Evolutionary conservation across 2,797 vertebrate genomes (phyloP), one percentile per base, ranked within the genome.

Genomic region (Cyprinella venusta): DNA sequence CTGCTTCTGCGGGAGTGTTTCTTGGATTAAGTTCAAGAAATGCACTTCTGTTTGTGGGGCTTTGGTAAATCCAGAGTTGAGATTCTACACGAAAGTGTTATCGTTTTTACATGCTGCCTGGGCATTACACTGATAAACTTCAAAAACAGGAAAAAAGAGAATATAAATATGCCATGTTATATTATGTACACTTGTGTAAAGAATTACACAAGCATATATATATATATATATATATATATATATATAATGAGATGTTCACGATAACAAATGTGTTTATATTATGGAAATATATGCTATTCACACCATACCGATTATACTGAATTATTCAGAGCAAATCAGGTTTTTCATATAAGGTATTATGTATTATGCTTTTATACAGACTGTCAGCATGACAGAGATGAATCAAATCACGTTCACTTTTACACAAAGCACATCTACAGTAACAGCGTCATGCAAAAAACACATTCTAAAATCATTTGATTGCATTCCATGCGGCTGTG

Each of bases 61-160:
- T 71, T 26, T 50, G 26, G 54, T 12, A 65, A 52, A 81, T 81
- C 70, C 59, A 81, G 70, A 15, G 0, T 65, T 71, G 52, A 70
- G 79, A 80, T 80, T 71, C 30, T 74, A 12, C 2, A 48, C 8
- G 2, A 33, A 64, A 52, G 42, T 16, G 30, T 50, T 72, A 81
- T 74, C 30, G 0, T 40, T 30, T 50, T 48, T 64, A 72, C 42
- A 81, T 63, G 26, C 69, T 81, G 69, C 69, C 79, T 50, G 30
- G n/a, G 36, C 69, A 61, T 70, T 59, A 52, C 10, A 70, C 36
- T 61, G 79, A 80, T 61, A 80, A n/a, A 80, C 65, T 56, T 79
- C 16, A 56, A 56, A 52, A 80, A 61, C 67, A 45, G 8, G 8
- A 6, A 70, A 80, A 59, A 24, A 30, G 2, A 45, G 1, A 59